Conservation (phyloP, 2,113 vertebrate species). For the Sarotherodon lohbergeri region DNA sequence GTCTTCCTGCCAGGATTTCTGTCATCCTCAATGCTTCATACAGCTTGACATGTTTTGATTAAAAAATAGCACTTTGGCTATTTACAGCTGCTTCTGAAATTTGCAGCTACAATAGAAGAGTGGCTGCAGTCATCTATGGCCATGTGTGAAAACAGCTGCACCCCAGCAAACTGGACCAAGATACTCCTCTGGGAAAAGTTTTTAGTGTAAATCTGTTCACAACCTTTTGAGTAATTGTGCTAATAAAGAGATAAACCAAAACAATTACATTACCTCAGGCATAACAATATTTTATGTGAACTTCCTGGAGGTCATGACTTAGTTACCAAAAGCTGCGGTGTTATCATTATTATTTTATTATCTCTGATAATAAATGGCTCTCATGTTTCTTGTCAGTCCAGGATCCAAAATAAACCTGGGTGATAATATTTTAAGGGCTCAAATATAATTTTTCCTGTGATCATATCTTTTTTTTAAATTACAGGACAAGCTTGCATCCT, state of each 20-base stretch:
- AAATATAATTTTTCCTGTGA: background rate
- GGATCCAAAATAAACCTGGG: background rate
- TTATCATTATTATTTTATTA: background rate
- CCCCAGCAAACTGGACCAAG: background rate
- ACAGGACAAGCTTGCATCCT: background rate
- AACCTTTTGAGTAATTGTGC: background rate
- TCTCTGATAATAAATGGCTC: background rate
- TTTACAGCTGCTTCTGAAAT: background rate
- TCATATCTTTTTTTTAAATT: fast-evolving
- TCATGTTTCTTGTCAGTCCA: background rate
- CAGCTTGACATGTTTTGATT: fast-evolving
- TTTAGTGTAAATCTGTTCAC: background rate
- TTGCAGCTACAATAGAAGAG: background rate
- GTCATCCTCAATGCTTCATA: background rate
- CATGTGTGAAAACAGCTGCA: background rate
- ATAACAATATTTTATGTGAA: background rate
- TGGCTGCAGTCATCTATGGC: background rate
- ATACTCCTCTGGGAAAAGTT: background rate
- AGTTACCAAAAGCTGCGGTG: background rate
- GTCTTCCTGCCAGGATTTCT: background rate
- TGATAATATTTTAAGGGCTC: background rate
- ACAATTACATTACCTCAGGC: background rate
- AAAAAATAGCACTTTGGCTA: background rate
- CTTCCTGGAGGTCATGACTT: background rate
- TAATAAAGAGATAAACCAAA: background rate